These are phyloP conservation scores for Sesia apiformis DNA, from an alignment of 2,888 invertebrate genomes.

Conservation along the genomic window DNA sequence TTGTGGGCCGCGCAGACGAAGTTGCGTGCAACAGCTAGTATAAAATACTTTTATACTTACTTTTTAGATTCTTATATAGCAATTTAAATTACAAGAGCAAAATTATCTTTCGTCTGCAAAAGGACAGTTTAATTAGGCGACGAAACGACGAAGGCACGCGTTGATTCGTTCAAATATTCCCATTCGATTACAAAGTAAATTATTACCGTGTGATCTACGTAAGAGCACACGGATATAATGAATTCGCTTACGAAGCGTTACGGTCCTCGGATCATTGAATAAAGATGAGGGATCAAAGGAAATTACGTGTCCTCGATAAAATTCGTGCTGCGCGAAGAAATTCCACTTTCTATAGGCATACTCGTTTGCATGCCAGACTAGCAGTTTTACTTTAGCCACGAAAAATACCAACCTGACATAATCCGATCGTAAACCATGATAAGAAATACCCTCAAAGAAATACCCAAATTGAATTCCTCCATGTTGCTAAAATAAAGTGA, in stretches of 20 bases:
- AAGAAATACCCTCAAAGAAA: not conserved
- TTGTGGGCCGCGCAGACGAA: no score
- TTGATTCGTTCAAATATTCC: slow-evolving; percentile 9
- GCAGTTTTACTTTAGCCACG: slow-evolving; percentile 13
- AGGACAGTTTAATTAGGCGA: no score
- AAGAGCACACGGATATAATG: slow-evolving; percentile 57
- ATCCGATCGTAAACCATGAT: not conserved
- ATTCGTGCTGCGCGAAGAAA: slow-evolving; percentile 59
- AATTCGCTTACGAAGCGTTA: slow-evolving; percentile 65
- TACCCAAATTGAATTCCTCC: not conserved
- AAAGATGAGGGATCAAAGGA: slow-evolving; percentile 71
- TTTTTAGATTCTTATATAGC: no score
- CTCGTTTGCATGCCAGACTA: slow-evolving; percentile 44
- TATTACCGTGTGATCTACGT: slow-evolving; percentile 26
- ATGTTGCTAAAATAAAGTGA: not conserved
- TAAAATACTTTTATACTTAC: no score
- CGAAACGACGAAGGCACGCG: no score
- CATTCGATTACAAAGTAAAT: slow-evolving; percentile 19
- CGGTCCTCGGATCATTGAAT: slow-evolving; percentile 67
- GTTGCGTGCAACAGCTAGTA: no score
- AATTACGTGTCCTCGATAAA: slow-evolving; percentile 63
- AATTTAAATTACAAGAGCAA: no score
- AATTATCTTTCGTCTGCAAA: no score
- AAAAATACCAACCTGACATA: not conserved
- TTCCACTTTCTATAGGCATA: slow-evolving; percentile 34